A percentile compares a stretch with the other conserved stretches of the same genome.
phyloP scores from a whole-genome alignment of 2,888 invertebrate species.

The Chrysolina haemoptera region DNA sequence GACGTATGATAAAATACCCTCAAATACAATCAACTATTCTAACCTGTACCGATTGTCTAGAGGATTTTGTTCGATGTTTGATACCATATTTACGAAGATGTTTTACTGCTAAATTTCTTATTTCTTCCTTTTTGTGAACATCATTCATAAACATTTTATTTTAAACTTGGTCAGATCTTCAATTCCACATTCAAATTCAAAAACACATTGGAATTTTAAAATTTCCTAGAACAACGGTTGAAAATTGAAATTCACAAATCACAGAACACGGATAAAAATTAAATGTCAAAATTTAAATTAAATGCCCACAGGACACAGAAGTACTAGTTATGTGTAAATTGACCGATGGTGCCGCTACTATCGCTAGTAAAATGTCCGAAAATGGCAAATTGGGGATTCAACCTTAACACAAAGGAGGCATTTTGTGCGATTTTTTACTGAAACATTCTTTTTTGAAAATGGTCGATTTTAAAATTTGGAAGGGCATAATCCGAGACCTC shows the following conservation, averaged over 20 bases:
- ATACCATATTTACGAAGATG: constrained; percentile 81
- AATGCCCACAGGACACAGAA: no score
- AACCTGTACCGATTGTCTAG: constrained; percentile 72
- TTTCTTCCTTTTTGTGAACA: constrained; percentile 72
- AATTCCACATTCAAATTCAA: constrained; percentile 1
- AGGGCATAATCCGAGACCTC: no score
- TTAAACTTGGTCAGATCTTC: neutral
- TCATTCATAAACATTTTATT: constrained; percentile 74
- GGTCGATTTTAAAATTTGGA: no score
- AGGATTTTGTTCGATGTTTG: constrained; percentile 80
- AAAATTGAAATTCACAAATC: constrained; percentile 4
- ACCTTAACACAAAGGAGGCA: no score
- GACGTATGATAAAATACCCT: constrained; percentile 19
- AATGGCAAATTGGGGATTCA: no score
- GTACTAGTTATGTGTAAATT: no score
- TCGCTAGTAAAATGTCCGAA: no score
- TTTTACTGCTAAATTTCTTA: constrained; percentile 74
- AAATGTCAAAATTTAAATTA: no score
- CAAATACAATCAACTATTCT: neutral
- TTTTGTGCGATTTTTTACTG: no score
- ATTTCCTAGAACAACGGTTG: neutral
- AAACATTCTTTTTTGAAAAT: no score
- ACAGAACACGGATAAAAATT: no score
- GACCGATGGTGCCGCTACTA: no score
- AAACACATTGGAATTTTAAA: neutral